phyloP scores from a whole-genome alignment of 1,140 invertebrate species.

The Ooceraea biroi region DNA sequence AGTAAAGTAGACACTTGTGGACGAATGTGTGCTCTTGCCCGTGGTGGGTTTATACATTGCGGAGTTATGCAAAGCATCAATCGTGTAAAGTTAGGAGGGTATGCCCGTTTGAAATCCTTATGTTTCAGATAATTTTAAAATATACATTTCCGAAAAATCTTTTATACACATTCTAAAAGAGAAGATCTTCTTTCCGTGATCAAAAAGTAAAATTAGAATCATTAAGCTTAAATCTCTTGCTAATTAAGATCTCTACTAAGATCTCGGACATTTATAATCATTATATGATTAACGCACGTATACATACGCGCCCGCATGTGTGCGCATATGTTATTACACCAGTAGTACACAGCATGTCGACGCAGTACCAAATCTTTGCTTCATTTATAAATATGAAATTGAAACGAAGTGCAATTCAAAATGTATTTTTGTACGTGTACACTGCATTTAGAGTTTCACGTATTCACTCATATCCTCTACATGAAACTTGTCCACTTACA shows the following conservation, averaged over 20 bases:
- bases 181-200: neutral
- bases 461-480: conserved; percentile 24
- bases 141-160: neutral
- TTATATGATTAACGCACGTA: neutral
- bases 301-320: no score
- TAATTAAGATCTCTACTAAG: no score
- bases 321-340: no score
- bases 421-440: neutral
- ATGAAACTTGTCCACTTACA: conserved; percentile 56
- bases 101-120: neutral
- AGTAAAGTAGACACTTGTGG: conserved; percentile 58
- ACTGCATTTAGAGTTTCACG: conserved; percentile 39
- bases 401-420: no score
- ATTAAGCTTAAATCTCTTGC: no score
- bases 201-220: neutral
- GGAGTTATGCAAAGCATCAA: conserved; percentile 46
- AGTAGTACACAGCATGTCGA: no score
- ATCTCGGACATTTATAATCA: neutral
- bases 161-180: neutral
- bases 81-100: conserved; percentile 37
- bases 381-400: no score
- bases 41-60: conserved; percentile 37
- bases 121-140: conserved; percentile 29
- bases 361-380: no score
- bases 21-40: conserved; percentile 48